Evolutionary conservation across 2,888 invertebrate genomes (phyloP), one percentile per base, ranked within the genome.

Genomic region (Watsonalla cultraria): DNA sequence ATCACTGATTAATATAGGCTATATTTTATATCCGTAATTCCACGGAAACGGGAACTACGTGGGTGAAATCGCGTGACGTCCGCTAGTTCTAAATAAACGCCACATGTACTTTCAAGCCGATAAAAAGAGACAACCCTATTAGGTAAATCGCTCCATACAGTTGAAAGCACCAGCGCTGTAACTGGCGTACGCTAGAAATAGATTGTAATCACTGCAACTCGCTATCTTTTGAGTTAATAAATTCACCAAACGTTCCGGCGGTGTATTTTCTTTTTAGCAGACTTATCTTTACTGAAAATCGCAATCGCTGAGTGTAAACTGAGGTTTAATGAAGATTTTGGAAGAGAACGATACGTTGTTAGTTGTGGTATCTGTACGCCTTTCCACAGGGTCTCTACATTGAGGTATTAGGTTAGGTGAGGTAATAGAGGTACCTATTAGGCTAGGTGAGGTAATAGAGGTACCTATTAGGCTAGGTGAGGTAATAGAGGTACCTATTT

Each of bases 121-220:
- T 47, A 24, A 8, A 11, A 11, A 5, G 15, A 8, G 49, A 37
- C 37, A 49, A 11, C 49, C 49, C 39, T 49, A 39, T 49, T 37
- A 49, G 11, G 13, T 39, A 39, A 49, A 14, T 37, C n/a, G 49
- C 7, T 15, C 37, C 37, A 49, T 15, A 37, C 14, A 15, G 8
- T 37, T 11, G 35, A 37, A 48, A 48, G 33, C 8, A 48, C 37
- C 7, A 37, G 8, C 37, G 9, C 39, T 5, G 39, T 49, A 37
- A 49, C 37, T 13, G 11, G 37, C 15, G 5, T 49, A 5, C 39
- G 39, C 37, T 37, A 49, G 37, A 14, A 49, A 49, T 49, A 49
- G 49, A 49, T 49, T 14, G 14, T 49, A 49, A 49, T 49, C 49
- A 37, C 49, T 49, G 37, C 49, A 15, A 15, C 49, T 49, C n/a